Evolutionary conservation across 2,888 invertebrate genomes (phyloP), one percentile per base, ranked within the genome.

Genomic region (Caenorhabditis sp.): DNA sequence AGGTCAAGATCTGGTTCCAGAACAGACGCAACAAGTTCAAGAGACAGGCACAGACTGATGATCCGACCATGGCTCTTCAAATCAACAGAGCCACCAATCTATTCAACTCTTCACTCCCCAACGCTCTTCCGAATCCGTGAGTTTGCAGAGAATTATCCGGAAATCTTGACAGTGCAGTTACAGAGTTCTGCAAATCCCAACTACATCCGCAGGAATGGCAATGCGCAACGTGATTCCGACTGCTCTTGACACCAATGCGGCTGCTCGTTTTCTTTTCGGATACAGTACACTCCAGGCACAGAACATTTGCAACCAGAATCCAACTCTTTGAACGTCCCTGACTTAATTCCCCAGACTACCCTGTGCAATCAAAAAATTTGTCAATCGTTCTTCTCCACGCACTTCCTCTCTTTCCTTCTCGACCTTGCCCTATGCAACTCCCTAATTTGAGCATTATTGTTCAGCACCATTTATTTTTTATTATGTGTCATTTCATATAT

Each of bases 1-100:
- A 86, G 81, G 86, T 87, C n/a, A 87, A 87, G 61, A 87, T 87
- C 32, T 87, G 87, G 87, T 87, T 86, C 58, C 87, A 87, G 82
- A 87, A 87, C 55, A 73, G 87, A 11, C 81, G 87, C 15, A 87
- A 87, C 79, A 87, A 87, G 62, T 85, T 80, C 68, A 87, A 87
- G 52, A 66, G 84, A 11, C 83, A 83, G 46, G 78, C 80, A 1
- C 74, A 74, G n/a, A 61, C 73, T 0, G 84, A 82, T n/a, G 84
- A 83, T 52, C 66, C 74, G 7, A 73, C 24, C 32, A 22, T 35
- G n/a, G 39, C 65, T 20, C 71, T 81, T 5, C 81, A 81, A 53
- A 62, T 81, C 46, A 78, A 79, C 35, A 20, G 81, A 30, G 71
- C 79, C 11, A 78, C 62, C 32, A 35, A 79, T 17, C 78, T 79